Evolutionary conservation across 2,113 vertebrate genomes (phyloP), one percentile per base, ranked within the genome.

Genomic region (Chloebia gouldiae): DNA sequence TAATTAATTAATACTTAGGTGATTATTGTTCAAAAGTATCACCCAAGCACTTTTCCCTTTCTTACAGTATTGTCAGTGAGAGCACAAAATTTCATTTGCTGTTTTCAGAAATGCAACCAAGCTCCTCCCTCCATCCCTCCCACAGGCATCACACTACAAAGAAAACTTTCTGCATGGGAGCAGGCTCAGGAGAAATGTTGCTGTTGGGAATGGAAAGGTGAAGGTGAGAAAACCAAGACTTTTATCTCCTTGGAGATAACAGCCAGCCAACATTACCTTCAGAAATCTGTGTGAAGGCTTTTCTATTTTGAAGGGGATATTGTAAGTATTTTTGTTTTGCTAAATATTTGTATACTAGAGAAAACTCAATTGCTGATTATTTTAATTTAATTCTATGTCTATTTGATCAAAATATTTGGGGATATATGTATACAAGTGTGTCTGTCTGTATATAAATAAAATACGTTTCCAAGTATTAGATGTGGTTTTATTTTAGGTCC

Each of bases 51-150:
- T 96, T 97, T 81, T 54, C 33, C 51, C 35, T 79, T 93, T 96
- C 69, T 95, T 93, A 66, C 93, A 81, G 66, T 88, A 35, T 93
- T 97, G 79, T 83, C 72, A 88, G 59, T 92, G 81, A 59, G 79
- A 93, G 75, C 92, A 95, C 53, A 81, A 81, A 71, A 90, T 94
- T 96, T 93, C 63, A 45, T 95, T 97, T 97, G 84, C 40, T 92
- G 18, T n/a, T 94, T 93, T 93, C 79, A 96, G 86, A 39, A 81
- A 63, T 79, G 42, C 56, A 85, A 6, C 15, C 4, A 27, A 57
- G 86, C 96, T 95, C 97, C 95, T 92, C 96, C 96, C 64, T 93
- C 59, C 81, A 16, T 69, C 92, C 94, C 89, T 94, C 97, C 97
- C 93, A 81, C 94, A 50, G 65, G 56, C 92, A 72, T 80, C 72